Evolutionary conservation across 1,140 invertebrate genomes (phyloP), one percentile per base, ranked within the genome.

Genomic region (Rhizoglyphus robini): DNA sequence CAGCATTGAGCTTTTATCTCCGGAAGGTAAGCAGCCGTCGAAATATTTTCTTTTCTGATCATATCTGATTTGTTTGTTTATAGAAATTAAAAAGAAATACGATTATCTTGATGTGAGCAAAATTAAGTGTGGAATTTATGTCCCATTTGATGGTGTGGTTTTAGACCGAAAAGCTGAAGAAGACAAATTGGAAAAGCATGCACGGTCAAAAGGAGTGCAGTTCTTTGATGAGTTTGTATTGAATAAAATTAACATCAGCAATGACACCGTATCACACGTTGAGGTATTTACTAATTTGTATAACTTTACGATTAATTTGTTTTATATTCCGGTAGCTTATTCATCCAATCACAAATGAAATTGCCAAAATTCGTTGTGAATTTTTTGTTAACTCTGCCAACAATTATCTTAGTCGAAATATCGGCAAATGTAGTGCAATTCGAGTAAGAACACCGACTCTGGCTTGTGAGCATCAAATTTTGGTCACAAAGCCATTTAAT

Each of bases 321-420:
- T 32, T 38, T 60, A 29, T 54, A 8, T n/a, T n/a, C n/a, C n/a
- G n/a, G 41, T n/a, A 63, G 54, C 29, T 65, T 8, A 65, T 65
- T 4, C 23, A 65, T 65, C 31, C 23, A 11, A 38, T 30, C 30
- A 65, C 64, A 15, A 13, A 59, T 41, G 29, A 59, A 59, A n/a
- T 38, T 2, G 49, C 31, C 3, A 4, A 27, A 34, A 59, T 65
- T 2, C n/a, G 29, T 30, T 83, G 81, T 73, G 77, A 79, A 66
- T 77, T 77, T 67, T 83, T 83, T 73, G 79, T 84, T 20, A 83
- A 84, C 72, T 78, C 78, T 72, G 76, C 77, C 63, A 64, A 64
- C 23, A 83, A 82, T 47, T 75, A 80, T 74, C 79, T 83, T 68
- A 75, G 75, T 69, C 68, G 77, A 54, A 71, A 77, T 63, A 67